phyloP scores from a whole-genome alignment of 2,797 vertebrate genomes.

The Rhadinocentrus ornatus region DNA sequence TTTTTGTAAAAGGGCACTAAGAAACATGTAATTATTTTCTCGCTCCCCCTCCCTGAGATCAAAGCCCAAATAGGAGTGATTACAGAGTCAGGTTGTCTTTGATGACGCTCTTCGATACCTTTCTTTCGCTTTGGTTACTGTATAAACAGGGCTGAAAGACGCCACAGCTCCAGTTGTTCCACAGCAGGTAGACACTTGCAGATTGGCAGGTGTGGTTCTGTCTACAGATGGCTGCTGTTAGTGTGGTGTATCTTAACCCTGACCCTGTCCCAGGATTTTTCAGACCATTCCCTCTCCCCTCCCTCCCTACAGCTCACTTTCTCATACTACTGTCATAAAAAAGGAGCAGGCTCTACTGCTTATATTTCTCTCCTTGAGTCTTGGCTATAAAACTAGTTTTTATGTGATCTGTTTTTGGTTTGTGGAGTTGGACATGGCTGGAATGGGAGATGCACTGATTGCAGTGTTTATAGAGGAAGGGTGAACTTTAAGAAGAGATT shows the following conservation, averaged over 20 bases:
- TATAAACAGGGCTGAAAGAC: slow-evolving; percentile 66
- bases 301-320: slow-evolving; percentile 41
- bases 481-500: slow-evolving; percentile 35
- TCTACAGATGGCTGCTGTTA: slow-evolving; percentile 59
- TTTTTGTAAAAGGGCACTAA: slow-evolving; percentile 80
- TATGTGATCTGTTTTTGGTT: slow-evolving; percentile 68
- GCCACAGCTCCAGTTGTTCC: slow-evolving; percentile 47
- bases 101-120: slow-evolving; percentile 69
- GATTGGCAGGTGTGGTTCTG: slow-evolving; percentile 61
- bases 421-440: slow-evolving; percentile 51
- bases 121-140: slow-evolving; percentile 72
- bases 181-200: slow-evolving; percentile 58
- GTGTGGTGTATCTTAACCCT: slow-evolving; percentile 48
- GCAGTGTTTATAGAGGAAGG: slow-evolving; percentile 69
- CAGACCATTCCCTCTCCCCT: slow-evolving; percentile 17
- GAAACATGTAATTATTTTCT: slow-evolving; percentile 78
- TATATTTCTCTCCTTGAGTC: slow-evolving; percentile 45
- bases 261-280: slow-evolving; percentile 47
- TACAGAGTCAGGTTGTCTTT: slow-evolving; percentile 80
- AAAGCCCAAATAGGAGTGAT: slow-evolving; percentile 78
- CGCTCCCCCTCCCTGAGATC: slow-evolving; percentile 78
- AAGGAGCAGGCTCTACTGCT: slow-evolving; percentile 24
- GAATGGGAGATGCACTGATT: slow-evolving; percentile 70
- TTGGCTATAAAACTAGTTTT: slow-evolving; percentile 49
- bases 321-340: slow-evolving; percentile 35